Conservation (phyloP, 2,888 invertebrate genomes). For the Caenorhabditis imperialis region DNA sequence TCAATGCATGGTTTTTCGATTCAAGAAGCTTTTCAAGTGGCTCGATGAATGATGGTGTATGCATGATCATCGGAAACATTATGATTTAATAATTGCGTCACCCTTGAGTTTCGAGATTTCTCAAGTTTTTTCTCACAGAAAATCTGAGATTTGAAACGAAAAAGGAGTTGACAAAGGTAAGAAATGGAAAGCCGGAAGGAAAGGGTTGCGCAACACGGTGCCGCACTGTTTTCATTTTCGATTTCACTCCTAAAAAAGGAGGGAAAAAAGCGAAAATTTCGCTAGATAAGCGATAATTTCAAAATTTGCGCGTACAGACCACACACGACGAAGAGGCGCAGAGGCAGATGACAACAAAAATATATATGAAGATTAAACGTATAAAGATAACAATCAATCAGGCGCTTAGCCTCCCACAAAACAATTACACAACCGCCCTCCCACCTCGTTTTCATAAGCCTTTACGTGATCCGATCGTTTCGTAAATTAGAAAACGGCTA, state of each 20-base stretch:
- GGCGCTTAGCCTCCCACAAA: constrained; percentile 43
- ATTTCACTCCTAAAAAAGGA: constrained; percentile 14
- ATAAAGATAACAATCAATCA: constrained; percentile 61
- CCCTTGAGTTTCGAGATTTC: constrained; percentile 11
- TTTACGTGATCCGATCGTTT: constrained; percentile 44
- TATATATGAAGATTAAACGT: constrained; percentile 54
- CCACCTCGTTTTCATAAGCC: constrained; percentile 16
- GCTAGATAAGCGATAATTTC: constrained; percentile 49
- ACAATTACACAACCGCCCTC: constrained; percentile 49
- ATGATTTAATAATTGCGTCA: constrained; percentile 39
- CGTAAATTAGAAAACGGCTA: constrained; percentile 53
- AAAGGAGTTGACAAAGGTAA: neutral
- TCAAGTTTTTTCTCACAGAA: constrained; percentile 19
- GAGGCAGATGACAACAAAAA: constrained; percentile 40
- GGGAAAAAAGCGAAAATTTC: constrained; percentile 16
- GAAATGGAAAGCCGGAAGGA: constrained; percentile 23
- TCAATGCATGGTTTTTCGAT: constrained; percentile 11
- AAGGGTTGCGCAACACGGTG: constrained; percentile 27
- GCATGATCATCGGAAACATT: constrained; percentile 34
- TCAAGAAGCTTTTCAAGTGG: constrained; percentile 34
- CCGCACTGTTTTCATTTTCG: constrained; percentile 23
- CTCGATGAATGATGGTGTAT: constrained; percentile 18
- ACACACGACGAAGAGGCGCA: constrained; percentile 18
- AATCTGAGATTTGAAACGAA: too few relatives aligned
- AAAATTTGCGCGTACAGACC: constrained; percentile 29